phyloP scores from a whole-genome alignment of 2,113 vertebrate genomes.

The Papio anubis region DNA sequence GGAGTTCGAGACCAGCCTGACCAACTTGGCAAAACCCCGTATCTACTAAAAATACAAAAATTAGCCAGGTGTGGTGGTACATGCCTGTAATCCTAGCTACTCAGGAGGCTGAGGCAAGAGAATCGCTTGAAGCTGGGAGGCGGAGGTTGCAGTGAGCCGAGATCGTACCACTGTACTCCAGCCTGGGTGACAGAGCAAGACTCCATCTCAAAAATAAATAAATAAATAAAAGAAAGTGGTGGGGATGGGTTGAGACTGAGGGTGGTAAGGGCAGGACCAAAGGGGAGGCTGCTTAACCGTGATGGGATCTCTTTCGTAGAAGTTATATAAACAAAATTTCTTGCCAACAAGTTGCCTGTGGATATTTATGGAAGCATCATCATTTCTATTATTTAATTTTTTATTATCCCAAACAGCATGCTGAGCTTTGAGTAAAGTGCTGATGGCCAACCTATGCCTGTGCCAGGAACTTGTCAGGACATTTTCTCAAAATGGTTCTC shows the following conservation, averaged over 20 bases:
- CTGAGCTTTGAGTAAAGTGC: neutral
- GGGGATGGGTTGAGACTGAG: neutral
- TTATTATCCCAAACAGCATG: neutral
- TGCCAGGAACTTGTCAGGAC: neutral
- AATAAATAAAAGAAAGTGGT: neutral
- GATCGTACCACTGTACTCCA: too few species aligned
- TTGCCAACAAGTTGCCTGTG: neutral
- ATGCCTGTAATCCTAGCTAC: too few species aligned
- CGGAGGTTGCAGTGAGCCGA: too few species aligned
- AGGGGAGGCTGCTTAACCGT: neutral
- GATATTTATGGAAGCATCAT: neutral
- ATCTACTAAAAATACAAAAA: too few species aligned
- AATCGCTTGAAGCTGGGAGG: too few species aligned
- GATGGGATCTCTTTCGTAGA: neutral
- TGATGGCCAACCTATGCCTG: neutral
- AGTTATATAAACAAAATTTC: neutral
- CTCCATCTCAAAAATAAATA: too few species aligned
- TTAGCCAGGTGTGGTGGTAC: too few species aligned
- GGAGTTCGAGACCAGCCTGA: too few species aligned
- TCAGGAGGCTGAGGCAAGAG: too few species aligned
- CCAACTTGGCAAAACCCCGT: too few species aligned
- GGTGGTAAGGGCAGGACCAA: too few species aligned
- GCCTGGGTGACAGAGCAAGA: too few species aligned
- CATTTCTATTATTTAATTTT: neutral
- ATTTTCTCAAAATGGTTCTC: neutral